A percentile compares a stretch with the other conserved stretches of the same genome.
Evolutionary conservation across 2,113 vertebrate species (phyloP).

Genomic region (Gallinago paraguaiae): DNA sequence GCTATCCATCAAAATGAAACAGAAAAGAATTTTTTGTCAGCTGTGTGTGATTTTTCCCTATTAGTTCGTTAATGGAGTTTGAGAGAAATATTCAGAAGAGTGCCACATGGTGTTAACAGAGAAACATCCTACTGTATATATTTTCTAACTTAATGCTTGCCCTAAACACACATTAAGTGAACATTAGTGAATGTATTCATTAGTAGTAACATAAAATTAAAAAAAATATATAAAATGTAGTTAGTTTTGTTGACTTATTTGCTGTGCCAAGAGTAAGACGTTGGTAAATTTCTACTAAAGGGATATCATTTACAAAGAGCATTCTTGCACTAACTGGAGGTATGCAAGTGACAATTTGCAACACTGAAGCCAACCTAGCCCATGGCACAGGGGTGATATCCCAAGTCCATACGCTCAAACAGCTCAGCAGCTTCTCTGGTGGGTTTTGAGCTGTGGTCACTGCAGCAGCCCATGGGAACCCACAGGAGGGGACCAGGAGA

Average conservation of each 20-base stretch:
- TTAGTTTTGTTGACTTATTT: neutral
- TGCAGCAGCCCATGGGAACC: neutral
- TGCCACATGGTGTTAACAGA: neutral
- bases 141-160: neutral
- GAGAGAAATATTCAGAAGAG: neutral
- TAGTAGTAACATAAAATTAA: neutral
- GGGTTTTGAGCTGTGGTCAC: neutral
- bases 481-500: neutral
- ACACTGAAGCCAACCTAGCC: neutral
- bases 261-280: neutral
- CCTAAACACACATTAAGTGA: neutral
- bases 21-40: neutral
- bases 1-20: neutral
- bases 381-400: neutral
- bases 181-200: neutral
- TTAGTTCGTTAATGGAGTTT: neutral
- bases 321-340: neutral
- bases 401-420: rapidly evolving
- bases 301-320: neutral
- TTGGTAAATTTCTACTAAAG: neutral
- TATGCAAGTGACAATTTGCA: neutral
- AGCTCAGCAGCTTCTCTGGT: neutral
- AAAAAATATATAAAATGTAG: neutral
- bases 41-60: neutral
- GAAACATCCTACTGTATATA: neutral